Evolutionary conservation across 2,113 vertebrate genomes (phyloP).

Genomic region (Periophthalmus modestus): DNA sequence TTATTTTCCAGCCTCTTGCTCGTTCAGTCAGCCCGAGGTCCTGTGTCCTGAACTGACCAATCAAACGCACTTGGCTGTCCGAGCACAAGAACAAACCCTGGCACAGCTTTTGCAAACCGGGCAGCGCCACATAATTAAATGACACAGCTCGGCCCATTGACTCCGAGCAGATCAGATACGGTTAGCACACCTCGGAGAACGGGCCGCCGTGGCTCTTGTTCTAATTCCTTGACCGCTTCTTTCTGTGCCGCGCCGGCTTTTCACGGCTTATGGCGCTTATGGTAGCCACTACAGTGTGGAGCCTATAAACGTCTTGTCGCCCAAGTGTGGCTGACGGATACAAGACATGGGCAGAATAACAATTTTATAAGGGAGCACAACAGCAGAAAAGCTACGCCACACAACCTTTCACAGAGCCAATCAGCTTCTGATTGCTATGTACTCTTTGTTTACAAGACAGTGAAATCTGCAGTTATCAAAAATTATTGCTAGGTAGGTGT

Average conservation of each 20-base stretch:
- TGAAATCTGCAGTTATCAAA: neutral
- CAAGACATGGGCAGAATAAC: neutral
- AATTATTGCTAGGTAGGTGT: neutral
- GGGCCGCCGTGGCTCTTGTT: neutral
- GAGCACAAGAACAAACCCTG: conserved; percentile 7
- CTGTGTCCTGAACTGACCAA: conserved; percentile 2
- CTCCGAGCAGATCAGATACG: conserved; percentile 4
- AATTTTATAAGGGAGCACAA: neutral
- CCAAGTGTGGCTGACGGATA: neutral
- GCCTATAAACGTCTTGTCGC: neutral
- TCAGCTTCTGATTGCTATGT: too few species aligned
- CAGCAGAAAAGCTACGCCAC: neutral
- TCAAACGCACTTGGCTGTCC: neutral
- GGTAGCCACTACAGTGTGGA: neutral
- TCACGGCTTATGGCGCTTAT: neutral
- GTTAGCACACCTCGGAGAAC: conserved; percentile 3
- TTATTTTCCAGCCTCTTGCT: neutral
- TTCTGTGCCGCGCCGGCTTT: neutral
- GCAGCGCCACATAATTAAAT: conserved; percentile 5
- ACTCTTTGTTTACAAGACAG: neutral
- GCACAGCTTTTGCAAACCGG: neutral
- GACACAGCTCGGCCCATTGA: conserved; percentile 3
- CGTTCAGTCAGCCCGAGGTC: neutral
- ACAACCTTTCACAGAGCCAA: neutral
- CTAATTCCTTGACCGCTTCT: neutral